These are phyloP conservation scores for Xiphorhynchus elegans DNA, from an alignment of 2,113 vertebrate species.

Conservation along the genomic window DNA sequence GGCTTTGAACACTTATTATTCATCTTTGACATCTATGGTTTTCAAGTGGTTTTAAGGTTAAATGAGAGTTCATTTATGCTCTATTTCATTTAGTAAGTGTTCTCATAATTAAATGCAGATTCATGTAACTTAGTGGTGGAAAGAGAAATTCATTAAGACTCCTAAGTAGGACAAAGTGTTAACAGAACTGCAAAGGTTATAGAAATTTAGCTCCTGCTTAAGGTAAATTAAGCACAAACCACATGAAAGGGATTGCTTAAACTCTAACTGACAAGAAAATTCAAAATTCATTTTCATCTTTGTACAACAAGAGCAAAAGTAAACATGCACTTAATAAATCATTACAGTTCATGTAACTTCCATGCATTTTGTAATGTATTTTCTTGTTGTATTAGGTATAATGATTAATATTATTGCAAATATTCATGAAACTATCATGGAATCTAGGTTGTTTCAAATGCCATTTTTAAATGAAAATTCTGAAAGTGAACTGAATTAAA, in stretches of 20 bases:
- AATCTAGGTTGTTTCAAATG: background rate
- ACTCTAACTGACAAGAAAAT: background rate
- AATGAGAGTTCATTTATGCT: conserved; percentile 43
- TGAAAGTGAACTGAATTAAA: background rate
- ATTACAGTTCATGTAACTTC: background rate
- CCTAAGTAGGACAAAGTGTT: background rate
- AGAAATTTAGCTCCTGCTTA: background rate
- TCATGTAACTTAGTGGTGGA: conserved; percentile 41
- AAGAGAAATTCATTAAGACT: conserved; percentile 51
- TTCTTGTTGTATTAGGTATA: background rate
- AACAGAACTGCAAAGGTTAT: conserved; percentile 8
- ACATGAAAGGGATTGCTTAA: background rate
- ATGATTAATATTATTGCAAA: background rate
- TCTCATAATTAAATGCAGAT: conserved; percentile 49
- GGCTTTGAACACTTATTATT: background rate
- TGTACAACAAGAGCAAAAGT: background rate
- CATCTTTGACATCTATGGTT: conserved; percentile 20
- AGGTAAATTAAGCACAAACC: background rate
- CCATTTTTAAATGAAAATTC: background rate
- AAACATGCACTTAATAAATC: background rate
- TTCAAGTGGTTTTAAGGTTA: conserved; percentile 33
- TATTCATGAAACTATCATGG: background rate
- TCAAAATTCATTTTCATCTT: background rate
- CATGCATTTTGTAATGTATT: background rate
- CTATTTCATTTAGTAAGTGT: conserved; percentile 32